These are phyloP conservation scores for Athrips mouffetella DNA, from an alignment of 2,888 invertebrate genomes.

Conservation along the genomic window DNA sequence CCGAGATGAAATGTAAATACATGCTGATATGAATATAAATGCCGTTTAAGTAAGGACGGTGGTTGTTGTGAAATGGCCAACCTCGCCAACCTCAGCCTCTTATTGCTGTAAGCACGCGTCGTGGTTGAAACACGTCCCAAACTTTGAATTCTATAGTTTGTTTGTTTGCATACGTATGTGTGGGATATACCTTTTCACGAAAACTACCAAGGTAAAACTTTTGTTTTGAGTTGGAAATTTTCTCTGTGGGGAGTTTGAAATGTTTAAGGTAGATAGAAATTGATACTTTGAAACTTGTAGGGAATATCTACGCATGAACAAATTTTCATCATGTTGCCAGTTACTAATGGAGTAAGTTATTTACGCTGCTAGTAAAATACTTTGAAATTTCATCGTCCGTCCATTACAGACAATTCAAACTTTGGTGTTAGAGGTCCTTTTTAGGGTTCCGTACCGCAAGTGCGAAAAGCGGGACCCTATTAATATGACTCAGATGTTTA, in stretches of 20 bases:
- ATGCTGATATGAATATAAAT: slow-evolving; percentile 76
- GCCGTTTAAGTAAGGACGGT: slow-evolving; percentile 59
- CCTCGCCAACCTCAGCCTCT: slow-evolving; percentile 26
- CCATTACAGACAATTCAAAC: no score
- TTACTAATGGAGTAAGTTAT: no score
- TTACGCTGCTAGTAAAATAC: no score
- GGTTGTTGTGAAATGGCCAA: slow-evolving; percentile 22
- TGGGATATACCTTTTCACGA: slow-evolving; percentile 4
- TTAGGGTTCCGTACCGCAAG: no score
- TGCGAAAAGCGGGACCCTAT: no score
- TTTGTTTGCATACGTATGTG: slow-evolving; percentile 1
- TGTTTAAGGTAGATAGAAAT: no score
- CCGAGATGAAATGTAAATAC: slow-evolving; percentile 71
- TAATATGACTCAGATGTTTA: no score
- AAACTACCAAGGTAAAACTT: background rate
- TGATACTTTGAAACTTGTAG: no score
- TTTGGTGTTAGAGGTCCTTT: no score
- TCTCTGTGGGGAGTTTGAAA: background rate
- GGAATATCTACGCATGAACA: no score
- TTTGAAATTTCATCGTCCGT: no score
- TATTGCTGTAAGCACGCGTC: slow-evolving; percentile 26
- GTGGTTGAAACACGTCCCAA: background rate
- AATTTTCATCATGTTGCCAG: no score
- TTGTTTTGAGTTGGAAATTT: background rate
- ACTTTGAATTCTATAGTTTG: slow-evolving; percentile 8